Base-by-base conservation (phyloP, 2,888 invertebrate species). In the Myopa testacea region DNA sequence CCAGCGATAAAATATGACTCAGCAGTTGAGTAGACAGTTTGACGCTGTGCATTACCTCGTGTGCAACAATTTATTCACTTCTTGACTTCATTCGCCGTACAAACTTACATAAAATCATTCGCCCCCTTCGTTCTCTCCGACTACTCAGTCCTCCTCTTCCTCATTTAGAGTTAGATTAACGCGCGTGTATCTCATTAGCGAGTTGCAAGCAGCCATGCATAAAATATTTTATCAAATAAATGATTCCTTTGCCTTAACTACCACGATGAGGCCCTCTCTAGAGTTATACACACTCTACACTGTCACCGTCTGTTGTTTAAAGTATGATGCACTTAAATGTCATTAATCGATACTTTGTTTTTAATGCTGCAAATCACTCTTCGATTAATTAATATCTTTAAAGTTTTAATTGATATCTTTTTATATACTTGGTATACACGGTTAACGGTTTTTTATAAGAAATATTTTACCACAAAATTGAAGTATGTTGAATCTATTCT, bases 171-270 rank as follows among this genome's bases (percentile, higher is more conserved):
- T 10, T 52, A 38, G 34, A 72, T 7, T 72, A 6, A 16, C 10
- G 75, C 38, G 55, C 75, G 52, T 65, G 52, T 38, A 45, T 50
- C 65, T 16, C 62, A 26, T 72, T 58, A 60, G 38, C 58, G 19
- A 72, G 37, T 60, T 45, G 45, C 45, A 45, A 10, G 19, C 38
- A 40, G 10, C 37, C 72, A 72, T 62, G 72, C 62, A 40, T 26
- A 45, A 38, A 72, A 60, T 72, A 69, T 72, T 60, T 62, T 60
- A 62, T 62, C 45, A 40, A 72, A 40, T 60, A 16, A 62, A 40
- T 62, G 40, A 70, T 14, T 50, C 50, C 50, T 26, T 26, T 26
- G 50, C 50, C 8, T 50, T 55, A 55, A 40, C 38, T 37, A 12
- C 14, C 67, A 12, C 14, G 14, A 45, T 45, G 45, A 67, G 38